Percentiles rank a stretch among this genome's conserved stretches.
Conservation (phyloP, 2,113 vertebrate species). For the Bubo scandiacus region DNA sequence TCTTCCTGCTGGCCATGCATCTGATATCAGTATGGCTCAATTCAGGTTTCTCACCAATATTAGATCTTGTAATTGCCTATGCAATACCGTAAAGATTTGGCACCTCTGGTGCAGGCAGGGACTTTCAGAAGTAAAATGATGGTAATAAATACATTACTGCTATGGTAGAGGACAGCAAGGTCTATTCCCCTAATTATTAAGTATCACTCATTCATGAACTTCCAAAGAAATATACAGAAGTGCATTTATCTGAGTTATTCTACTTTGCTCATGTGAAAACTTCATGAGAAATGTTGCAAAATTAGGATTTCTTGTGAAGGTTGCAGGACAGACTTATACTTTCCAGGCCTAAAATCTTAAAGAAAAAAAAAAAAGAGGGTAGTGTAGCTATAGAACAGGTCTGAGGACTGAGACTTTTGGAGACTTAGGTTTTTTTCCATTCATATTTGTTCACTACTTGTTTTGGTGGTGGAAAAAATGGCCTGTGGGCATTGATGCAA, state of each 20-base stretch:
- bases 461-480: neutral
- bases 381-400: neutral
- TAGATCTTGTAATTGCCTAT: neutral
- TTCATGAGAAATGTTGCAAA: neutral
- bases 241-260: neutral
- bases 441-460: neutral
- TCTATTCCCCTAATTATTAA: neutral
- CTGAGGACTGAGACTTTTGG: neutral
- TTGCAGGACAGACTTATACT: neutral
- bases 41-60: neutral
- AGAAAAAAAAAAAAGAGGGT: neutral
- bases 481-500: neutral
- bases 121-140: neutral
- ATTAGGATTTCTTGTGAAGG: neutral
- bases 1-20: neutral
- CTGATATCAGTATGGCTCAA: neutral
- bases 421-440: neutral
- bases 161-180: neutral
- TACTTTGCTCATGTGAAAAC: neutral
- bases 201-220: neutral
- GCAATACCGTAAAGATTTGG: neutral
- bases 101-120: neutral
- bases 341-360: neutral
- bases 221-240: neutral
- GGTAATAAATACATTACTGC: neutral